Evolutionary conservation across 1,140 invertebrate species (phyloP).

Genomic region (Hyphantria cunea): DNA sequence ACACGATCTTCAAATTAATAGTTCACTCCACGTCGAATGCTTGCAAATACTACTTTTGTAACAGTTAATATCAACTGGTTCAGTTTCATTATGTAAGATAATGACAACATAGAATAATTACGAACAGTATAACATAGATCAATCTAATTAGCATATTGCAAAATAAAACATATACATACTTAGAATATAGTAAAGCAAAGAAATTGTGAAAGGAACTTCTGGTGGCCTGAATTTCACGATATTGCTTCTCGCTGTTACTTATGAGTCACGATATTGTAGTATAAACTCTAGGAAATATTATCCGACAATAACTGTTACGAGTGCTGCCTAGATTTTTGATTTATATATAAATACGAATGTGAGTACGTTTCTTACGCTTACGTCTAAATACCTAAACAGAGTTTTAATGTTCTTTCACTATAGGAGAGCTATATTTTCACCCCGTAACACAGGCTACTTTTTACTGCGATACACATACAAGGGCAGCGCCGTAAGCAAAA

Average conservation of each 20-base stretch:
- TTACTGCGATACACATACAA: no score
- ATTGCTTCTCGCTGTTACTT: slow-evolving; percentile 14
- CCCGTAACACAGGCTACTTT: no score
- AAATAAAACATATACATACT: slow-evolving; percentile 6
- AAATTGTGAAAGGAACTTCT: slow-evolving; percentile 22
- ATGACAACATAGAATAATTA: slow-evolving; percentile 7
- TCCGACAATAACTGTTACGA: slow-evolving; percentile 17
- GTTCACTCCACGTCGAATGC: no score
- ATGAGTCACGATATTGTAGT: slow-evolving; percentile 24
- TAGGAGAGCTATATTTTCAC: no score
- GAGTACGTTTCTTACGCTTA: no score
- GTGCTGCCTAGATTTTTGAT: slow-evolving; percentile 3
- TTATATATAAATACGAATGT: no score
- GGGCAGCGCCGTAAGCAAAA: no score
- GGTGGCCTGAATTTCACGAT: slow-evolving; percentile 15
- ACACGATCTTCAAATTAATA: no score
- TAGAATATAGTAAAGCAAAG: slow-evolving; percentile 7
- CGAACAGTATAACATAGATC: slow-evolving; percentile 2
- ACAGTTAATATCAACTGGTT: no score
- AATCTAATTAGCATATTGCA: slow-evolving; percentile 6
- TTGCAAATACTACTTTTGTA: no score
- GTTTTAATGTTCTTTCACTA: no score
- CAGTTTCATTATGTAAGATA: background rate
- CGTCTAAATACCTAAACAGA: no score
- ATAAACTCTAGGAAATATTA: slow-evolving; percentile 22